Conservation (phyloP, 2,888 invertebrate genomes). For the Cosmia pyralina region DNA sequence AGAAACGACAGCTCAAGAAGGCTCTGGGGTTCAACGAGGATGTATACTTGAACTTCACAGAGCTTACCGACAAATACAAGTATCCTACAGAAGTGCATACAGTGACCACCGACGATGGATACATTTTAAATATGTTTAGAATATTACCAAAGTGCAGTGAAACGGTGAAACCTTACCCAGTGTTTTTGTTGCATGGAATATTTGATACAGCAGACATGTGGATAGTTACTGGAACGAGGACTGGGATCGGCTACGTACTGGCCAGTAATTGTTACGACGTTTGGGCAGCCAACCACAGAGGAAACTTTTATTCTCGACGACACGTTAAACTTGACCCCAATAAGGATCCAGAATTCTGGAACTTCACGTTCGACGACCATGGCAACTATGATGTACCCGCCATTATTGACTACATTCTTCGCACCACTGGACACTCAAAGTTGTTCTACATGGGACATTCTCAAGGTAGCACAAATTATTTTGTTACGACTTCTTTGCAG, state of each 20-base stretch:
- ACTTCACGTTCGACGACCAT: slow-evolving; percentile 92
- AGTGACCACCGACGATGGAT: slow-evolving; percentile 80
- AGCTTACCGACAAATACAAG: slow-evolving; percentile 77
- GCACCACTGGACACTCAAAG: slow-evolving; percentile 85
- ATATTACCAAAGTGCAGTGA: slow-evolving; percentile 74
- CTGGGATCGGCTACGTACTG: slow-evolving; percentile 78
- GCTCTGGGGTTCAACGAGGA: slow-evolving; percentile 81
- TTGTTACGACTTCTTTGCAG: slow-evolving; percentile 86
- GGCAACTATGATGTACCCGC: slow-evolving; percentile 93
- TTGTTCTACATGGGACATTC: slow-evolving; percentile 93
- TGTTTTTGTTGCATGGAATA: slow-evolving; percentile 79
- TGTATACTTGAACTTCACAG: slow-evolving; percentile 80
- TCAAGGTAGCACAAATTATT: slow-evolving; percentile 91
- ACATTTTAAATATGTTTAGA: slow-evolving; percentile 77
- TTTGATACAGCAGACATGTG: slow-evolving; percentile 78
- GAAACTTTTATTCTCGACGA: slow-evolving; percentile 91
- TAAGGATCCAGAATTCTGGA: slow-evolving; percentile 85
- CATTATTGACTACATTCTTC: slow-evolving; percentile 83
- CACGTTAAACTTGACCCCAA: slow-evolving; percentile 86
- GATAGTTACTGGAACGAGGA: slow-evolving; percentile 74
- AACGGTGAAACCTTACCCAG: slow-evolving; percentile 68
- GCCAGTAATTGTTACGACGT: slow-evolving; percentile 90
- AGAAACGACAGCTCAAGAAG: slow-evolving; percentile 76
- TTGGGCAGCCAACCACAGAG: slow-evolving; percentile 88
- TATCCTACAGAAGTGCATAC: slow-evolving; percentile 75